Base-by-base conservation (phyloP, 2,113 vertebrate genomes). In the Lepidothrix coronata region DNA sequence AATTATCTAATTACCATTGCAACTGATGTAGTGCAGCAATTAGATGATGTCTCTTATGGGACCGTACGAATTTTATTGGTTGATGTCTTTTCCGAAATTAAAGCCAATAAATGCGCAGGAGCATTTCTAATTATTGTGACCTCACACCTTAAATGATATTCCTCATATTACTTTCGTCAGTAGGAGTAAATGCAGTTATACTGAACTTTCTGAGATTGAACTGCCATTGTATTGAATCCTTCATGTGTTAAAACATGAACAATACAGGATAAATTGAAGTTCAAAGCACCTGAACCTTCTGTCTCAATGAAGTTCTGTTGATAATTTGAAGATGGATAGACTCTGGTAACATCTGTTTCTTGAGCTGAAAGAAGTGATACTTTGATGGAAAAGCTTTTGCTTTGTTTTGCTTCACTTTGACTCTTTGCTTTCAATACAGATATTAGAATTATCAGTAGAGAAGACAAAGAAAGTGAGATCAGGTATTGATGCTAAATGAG, bases 11-110 rank as follows among this genome's bases (percentile, higher is more conserved):
- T 78, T 86, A 72, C 39, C 27, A 33, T 79, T 85, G 68, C 30
- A 94, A 75, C 78, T 85, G 67, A 92, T 91, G 79, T 55, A 95
- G 52, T 72, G 48, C 51, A 82, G 55, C 65, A 95, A 92, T 93
- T 91, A 91, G 75, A 81, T 68, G 44, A 54, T 59, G 46, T 67
- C 61, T 91, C 82, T 54, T 48, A 54, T 18, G 74, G 51, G 37
- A 71, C 2, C 0, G 67, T 49, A 46, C 12, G 58, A 95, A 92
- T 94, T 95, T 88, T 82, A 63, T 82, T 91, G 91, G 35, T 24
- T 76, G 52, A 44, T 48, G 31, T 27, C 44, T 92, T 84, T 79
- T 31, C 62, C 94, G 62, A 87, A 92, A 72, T 37, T 70, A 73
- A 91, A 95, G 58, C 33, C 49, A 12, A 83, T 77, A 54, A 95